phyloP scores from a whole-genome alignment of 2,797 vertebrate genomes.

The Sciaenops ocellatus region DNA sequence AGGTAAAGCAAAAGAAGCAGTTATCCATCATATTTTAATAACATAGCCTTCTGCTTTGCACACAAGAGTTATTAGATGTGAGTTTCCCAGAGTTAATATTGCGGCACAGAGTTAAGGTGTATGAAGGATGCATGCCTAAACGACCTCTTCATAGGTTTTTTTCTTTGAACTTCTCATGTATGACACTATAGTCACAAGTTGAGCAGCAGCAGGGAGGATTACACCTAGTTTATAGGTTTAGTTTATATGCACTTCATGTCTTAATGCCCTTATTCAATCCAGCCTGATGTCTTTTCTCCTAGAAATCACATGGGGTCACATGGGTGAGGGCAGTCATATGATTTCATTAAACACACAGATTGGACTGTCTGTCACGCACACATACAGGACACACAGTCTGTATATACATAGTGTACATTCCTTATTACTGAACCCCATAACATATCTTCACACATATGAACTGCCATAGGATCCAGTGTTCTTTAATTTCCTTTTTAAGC shows the following conservation, averaged over 20 bases:
- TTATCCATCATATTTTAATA: background rate
- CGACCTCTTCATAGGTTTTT: background rate
- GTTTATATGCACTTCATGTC: constrained; percentile 42
- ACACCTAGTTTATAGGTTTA: constrained; percentile 14
- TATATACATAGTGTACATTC: constrained; percentile 24
- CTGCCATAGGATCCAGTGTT: background rate
- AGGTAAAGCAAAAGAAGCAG: background rate
- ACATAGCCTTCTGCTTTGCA: background rate
- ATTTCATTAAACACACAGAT: constrained; percentile 48
- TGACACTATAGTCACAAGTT: constrained; percentile 2
- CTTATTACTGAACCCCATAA: background rate
- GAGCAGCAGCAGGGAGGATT: constrained; percentile 34
- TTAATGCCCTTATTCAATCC: constrained; percentile 29
- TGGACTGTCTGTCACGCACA: constrained; percentile 28
- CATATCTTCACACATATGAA: background rate
- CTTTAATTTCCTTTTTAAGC: background rate
- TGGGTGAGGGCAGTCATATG: constrained; percentile 75
- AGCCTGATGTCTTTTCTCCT: constrained; percentile 37
- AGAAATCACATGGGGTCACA: constrained; percentile 74
- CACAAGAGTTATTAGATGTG: background rate
- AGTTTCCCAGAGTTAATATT: background rate
- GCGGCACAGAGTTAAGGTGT: background rate
- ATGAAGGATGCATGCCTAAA: background rate
- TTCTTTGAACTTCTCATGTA: background rate
- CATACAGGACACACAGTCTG: constrained; percentile 15